Percentiles rank a stretch among this genome's conserved stretches.
These are phyloP conservation scores for Oreochromis niloticus DNA, from an alignment of 2,113 vertebrate species.

Conservation along the genomic window DNA sequence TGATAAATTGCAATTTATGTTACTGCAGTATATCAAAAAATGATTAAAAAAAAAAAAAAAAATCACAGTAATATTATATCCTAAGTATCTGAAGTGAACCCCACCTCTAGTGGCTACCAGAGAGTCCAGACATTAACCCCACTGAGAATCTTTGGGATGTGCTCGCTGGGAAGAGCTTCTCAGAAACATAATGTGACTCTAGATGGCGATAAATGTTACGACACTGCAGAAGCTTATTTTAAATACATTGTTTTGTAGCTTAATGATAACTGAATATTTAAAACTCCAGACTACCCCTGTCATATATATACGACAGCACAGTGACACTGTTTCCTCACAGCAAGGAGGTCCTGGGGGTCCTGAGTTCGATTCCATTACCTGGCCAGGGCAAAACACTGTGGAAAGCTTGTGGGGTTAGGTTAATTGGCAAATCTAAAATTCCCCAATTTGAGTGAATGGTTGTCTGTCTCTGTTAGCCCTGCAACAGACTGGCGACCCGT, in stretches of 20 bases:
- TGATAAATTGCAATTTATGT: neutral
- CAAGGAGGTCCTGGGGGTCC: neutral
- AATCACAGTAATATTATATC: neutral
- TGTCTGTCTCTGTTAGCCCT: neutral
- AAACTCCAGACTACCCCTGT: neutral
- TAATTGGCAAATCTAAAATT: neutral
- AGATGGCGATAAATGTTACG: neutral
- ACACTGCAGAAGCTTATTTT: neutral
- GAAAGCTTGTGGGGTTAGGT: neutral
- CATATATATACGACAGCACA: neutral
- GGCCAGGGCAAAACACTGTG: neutral
- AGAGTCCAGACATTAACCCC: neutral
- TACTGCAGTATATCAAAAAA: neutral
- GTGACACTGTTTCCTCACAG: neutral
- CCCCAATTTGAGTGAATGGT: neutral
- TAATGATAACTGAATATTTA: neutral
- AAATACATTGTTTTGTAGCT: neutral
- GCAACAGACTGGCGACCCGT: neutral
- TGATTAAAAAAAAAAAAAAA: accelerated
- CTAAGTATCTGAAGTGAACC: neutral
- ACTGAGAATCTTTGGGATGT: neutral
- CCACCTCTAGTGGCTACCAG: neutral
- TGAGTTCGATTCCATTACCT: neutral
- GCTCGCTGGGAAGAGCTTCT: neutral
- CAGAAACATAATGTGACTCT: neutral